Evolutionary conservation across 2,888 invertebrate species (phyloP), one percentile per base, ranked within the genome.

Genomic region (Chrysotoxum bicinctum): DNA sequence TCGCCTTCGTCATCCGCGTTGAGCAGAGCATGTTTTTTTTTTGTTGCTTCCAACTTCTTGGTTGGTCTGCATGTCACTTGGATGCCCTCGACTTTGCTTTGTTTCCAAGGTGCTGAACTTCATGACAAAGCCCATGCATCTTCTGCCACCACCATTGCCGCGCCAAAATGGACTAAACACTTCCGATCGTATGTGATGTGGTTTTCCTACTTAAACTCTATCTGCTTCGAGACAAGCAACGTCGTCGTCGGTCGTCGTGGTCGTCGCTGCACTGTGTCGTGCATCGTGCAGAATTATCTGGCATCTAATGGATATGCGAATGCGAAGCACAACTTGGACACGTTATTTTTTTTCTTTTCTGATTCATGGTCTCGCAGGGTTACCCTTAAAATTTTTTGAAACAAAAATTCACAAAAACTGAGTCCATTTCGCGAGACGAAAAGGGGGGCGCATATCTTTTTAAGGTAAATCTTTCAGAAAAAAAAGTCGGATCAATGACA

Each of bases 281-380:
- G 84, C 75, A 80, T 85, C 85, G 81, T 85, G 85, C 73, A 77
- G 30, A 85, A 77, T 85, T 85, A 85, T 85, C 81, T 81, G 56
- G 35, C 85, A 85, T 85, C 85, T 85, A 66, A 84, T 79, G 84
- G 75, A 79, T 83, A 62, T 81, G 69, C 68, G 75, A 76, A 26
- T 37, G 68, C 56, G 79, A 83, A 74, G 79, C 73, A 85, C 64
- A 75, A 73, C 54, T 48, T 76, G 66, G 58, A 83, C 66, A 60
- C 68, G 35, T 43, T 73, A 54, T 62, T 74, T 74, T 23, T 3
- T 23, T 26, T 14, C 26, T 2, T 58, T 52, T 72, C 32, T 40
- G 60, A 58, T 66, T 69, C 78, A 73, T 62, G 56, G 69, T 37
- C 62, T 62, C 56, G 40, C 45, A 40, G 40, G 50, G 81, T 37